phyloP scores from a whole-genome alignment of 2,113 vertebrate genomes.

The Colaptes auratus region DNA sequence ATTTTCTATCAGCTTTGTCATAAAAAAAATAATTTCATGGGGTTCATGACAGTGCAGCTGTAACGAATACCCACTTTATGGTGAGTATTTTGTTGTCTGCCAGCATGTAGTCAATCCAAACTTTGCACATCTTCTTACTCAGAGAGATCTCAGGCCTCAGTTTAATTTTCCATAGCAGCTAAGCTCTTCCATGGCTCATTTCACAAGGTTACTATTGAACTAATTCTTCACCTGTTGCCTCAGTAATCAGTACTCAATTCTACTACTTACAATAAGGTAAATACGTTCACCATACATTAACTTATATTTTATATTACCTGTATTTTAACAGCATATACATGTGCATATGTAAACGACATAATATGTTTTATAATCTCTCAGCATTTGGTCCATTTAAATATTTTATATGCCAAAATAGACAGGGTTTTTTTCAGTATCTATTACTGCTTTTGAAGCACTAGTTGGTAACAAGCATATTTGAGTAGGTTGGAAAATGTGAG shows the following conservation, averaged over 20 bases:
- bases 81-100: neutral
- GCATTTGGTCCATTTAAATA: neutral
- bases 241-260: conserved; percentile 37
- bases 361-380: neutral
- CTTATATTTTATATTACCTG: neutral
- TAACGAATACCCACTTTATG: neutral
- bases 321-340: neutral
- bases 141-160: neutral
- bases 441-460: neutral
- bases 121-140: neutral
- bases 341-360: neutral
- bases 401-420: neutral
- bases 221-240: neutral
- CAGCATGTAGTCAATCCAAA: neutral
- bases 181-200: neutral
- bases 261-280: conserved; percentile 26
- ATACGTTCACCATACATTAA: neutral
- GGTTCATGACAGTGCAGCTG: neutral
- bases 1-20: neutral
- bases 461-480: neutral
- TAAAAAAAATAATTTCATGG: neutral
- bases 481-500: neutral
- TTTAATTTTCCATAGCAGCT: conserved; percentile 15
- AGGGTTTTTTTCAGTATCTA: neutral
- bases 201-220: neutral